Conservation (phyloP, 2,888 invertebrate genomes). For the Spatulosminthurus flaviceps region DNA sequence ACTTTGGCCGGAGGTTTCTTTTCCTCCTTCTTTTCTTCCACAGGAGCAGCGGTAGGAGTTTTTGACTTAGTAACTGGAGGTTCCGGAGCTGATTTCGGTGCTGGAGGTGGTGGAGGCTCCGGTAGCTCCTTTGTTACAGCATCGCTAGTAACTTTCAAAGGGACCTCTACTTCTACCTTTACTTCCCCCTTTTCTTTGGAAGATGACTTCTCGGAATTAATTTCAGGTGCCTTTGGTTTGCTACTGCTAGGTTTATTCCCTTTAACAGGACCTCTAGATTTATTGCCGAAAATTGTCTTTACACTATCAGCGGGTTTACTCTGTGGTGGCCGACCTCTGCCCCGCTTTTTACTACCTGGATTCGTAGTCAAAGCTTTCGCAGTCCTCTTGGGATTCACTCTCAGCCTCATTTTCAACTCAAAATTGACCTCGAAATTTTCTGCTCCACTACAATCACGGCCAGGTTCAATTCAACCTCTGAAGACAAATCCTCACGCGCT, state of each 20-base stretch:
- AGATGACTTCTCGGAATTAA: too few relatives aligned
- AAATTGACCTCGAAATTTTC: background rate
- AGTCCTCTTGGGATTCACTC: slow-evolving; percentile 40
- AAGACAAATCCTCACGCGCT: too few relatives aligned
- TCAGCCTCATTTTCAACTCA: slow-evolving; percentile 29
- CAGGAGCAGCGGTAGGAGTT: background rate
- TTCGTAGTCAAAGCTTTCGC: slow-evolving; percentile 16
- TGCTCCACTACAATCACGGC: too few relatives aligned
- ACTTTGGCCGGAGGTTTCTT: too few relatives aligned
- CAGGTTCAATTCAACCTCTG: too few relatives aligned
- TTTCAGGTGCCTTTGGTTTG: too few relatives aligned
- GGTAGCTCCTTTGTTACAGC: background rate
- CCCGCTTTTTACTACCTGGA: background rate
- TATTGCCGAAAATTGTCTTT: too few relatives aligned
- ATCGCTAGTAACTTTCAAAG: background rate
- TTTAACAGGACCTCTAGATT: too few relatives aligned
- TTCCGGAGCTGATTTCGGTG: background rate
- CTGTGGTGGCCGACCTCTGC: slow-evolving; percentile 15
- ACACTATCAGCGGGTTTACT: background rate
- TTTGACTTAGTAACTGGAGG: background rate
- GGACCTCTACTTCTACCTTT: background rate
- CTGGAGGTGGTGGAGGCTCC: background rate
- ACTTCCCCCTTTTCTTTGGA: background rate
- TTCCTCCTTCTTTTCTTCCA: background rate
- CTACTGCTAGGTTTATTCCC: too few relatives aligned